Evolutionary conservation across 2,888 invertebrate genomes (phyloP), one percentile per base, ranked within the genome.

Genomic region (Polia nebulosa): DNA sequence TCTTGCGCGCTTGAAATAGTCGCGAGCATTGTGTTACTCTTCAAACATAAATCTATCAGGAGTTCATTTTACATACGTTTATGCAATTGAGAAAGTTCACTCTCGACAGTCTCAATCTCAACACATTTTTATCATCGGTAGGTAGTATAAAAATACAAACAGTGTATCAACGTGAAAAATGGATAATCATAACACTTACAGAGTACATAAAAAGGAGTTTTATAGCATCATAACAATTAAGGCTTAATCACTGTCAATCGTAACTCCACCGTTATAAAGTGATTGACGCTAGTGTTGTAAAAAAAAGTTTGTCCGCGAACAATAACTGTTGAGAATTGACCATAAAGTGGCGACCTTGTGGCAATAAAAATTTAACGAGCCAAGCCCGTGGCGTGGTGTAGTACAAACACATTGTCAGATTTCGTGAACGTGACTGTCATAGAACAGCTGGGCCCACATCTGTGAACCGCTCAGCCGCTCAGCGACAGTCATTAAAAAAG

Each of bases 361-460:
- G 95, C 92, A 91, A 95, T 96, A 96, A 96, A 96, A 96, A 94
- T 95, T 96, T 96, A 96, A 96, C 96, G 95, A 95, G 93, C 91
- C 87, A 88, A 90, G 90, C 90, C 91, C 90, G 93, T 89, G 87
- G 90, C 85, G 88, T 90, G 85, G 86, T 87, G 83, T 91, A 91
- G 90, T 93, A 90, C 89, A 89, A 93, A 90, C 92, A 92, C 88
- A 90, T 89, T 87, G 91, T 90, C 90, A 90, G 93, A 92, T 91
- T n/a, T 92, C 87, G 87, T 88, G 88, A 83, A 94, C 95, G 95
- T 95, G 95, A 94, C 93, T 91, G 90, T 92, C 94, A 93, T 95
- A 94, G 94, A 92, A 94, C 94, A 94, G 93, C 94, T 94, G 95
- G 88, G 69, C 74, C 78, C 80, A 89, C 94, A 93, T 93, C 91